Base-by-base conservation (phyloP, 2,797 vertebrate species). In the Muscicapa striata region DNA sequence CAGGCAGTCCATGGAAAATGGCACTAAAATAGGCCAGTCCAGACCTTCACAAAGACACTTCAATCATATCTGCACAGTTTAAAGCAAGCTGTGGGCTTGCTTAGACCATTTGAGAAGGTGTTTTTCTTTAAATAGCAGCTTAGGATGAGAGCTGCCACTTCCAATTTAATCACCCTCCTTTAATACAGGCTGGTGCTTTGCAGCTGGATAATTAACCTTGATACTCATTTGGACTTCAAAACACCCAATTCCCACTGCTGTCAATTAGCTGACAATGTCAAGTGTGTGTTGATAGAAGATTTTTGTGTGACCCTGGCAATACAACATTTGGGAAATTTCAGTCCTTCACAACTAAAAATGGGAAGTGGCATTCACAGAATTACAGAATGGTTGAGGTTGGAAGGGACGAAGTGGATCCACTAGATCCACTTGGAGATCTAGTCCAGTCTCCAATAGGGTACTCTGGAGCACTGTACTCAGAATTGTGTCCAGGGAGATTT, bases 121-220 rank as follows among this genome's bases (percentile, higher is more conserved):
- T 70, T 94, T 89, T 84, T 86, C 92, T 91, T 91, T 96, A 95
- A 92, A 87, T 85, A 87, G 61, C 46, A 68, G 27, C 32, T 77
- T 69, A 77, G 40, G 54, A 55, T 62, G 45, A 89, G 80, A 92
- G 29, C 74, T 73, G 52, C 62, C 68, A 62, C 67, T 77, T 95
- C 36, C 38, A 55, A 80, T 95, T 92, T 86, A 84, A 94, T 95
- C 84, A 82, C 17, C 41, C 29, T 73, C 43, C 61, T 83, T 94
- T 96, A 91, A 91, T 74, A 66, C 17, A 82, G 55, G 45, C 46
- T 48, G 48, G 63, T 94, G 74, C 57, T 89, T 92, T 84, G 58
- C 87, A 94, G 66, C 49, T 70, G 61, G 54, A 59, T 93, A 96
- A 96, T 95, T 96, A 95, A 97, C 92, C 94, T 95, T 95, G 92